Conservation (phyloP, 2,113 vertebrate genomes). For the Syngnathus scovelli region DNA sequence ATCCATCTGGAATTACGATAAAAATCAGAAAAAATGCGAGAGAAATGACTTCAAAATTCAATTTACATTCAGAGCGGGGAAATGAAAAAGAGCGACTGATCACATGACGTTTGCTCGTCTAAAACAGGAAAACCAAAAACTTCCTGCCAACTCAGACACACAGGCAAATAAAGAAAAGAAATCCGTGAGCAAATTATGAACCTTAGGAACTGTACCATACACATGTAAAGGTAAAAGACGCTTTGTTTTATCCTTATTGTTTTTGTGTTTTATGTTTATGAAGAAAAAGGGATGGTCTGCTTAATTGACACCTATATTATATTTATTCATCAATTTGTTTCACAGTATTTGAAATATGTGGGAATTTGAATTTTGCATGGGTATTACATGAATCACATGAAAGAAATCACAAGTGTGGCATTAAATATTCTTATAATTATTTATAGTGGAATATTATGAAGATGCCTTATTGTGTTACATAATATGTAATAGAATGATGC, state of each 20-base stretch:
- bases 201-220: background rate
- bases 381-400: background rate
- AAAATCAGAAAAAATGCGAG: background rate
- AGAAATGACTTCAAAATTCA: background rate
- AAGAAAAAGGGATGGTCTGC: background rate
- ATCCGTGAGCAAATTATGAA: constrained; percentile 1
- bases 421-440: background rate
- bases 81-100: constrained; percentile 1
- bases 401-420: background rate
- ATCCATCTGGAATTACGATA: background rate
- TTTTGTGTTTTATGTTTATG: background rate
- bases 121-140: constrained; percentile 56
- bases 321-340: background rate
- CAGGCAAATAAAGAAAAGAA: constrained; percentile 9
- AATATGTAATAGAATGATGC: too few species aligned
- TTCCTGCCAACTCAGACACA: constrained; percentile 42
- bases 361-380: background rate
- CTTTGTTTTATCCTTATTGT: background rate
- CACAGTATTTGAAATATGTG: background rate
- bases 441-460: too few species aligned
- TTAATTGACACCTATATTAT: background rate
- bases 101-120: constrained; percentile 15
- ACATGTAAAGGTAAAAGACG: constrained; percentile 29
- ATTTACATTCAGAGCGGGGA: background rate
- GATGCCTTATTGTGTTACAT: background rate